Evolutionary conservation across 1,140 invertebrate genomes (phyloP).

Genomic region (Matsumurasca onukii): DNA sequence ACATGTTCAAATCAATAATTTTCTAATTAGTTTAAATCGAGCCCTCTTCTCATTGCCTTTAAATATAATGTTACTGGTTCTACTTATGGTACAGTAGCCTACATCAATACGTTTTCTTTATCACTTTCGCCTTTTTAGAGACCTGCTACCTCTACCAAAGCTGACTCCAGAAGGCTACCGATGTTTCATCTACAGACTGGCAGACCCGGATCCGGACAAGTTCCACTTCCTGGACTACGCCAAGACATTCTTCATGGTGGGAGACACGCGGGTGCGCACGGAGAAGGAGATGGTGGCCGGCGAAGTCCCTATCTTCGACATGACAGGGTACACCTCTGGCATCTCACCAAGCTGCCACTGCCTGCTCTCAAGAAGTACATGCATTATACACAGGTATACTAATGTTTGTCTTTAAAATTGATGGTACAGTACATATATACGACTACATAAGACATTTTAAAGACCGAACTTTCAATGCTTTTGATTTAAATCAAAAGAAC

Average conservation of each 20-base stretch:
- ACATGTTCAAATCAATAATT: no score
- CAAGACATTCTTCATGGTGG: constrained; percentile 42
- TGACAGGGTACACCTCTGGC: constrained; percentile 41
- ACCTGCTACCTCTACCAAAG: constrained; percentile 45
- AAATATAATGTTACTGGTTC: no score
- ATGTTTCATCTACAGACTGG: constrained; percentile 57
- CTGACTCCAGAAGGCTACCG: constrained; percentile 59
- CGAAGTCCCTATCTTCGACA: constrained; percentile 43
- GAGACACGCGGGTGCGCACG: constrained; percentile 39
- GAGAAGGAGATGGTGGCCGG: constrained; percentile 39
- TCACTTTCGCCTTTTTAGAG: constrained; percentile 35
- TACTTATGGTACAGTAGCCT: no score
- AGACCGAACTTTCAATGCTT: no score
- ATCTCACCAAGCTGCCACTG: constrained; percentile 38
- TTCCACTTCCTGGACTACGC: constrained; percentile 48
- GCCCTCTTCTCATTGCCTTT: no score
- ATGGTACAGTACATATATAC: no score
- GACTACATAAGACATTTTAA: no score
- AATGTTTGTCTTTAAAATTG: no score
- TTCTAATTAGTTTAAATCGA: no score
- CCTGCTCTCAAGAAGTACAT: constrained; percentile 41
- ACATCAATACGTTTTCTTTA: not conserved
- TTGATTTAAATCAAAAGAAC: no score
- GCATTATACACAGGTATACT: constrained; percentile 43
- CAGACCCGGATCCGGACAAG: constrained; percentile 60